Evolutionary conservation across 2,797 vertebrate species (phyloP), one percentile per base, ranked within the genome.

Genomic region (Ptychadena robeensis): DNA sequence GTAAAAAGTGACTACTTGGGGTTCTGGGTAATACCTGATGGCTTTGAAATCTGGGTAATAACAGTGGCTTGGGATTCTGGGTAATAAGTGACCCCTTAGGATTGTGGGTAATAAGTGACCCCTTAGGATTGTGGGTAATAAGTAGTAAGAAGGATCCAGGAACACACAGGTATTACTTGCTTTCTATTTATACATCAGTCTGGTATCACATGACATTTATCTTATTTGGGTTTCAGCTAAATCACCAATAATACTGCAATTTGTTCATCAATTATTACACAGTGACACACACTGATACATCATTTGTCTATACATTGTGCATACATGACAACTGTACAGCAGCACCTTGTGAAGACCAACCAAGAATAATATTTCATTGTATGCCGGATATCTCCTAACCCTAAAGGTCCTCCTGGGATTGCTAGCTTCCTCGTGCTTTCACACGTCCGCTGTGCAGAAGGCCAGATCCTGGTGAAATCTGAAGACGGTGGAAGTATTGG

Each of bases 21-120:
- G n/a, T 44, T 44, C 27, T 77, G 44, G 44, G n/a, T n/a, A n/a
- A n/a, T n/a, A n/a, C n/a, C n/a, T n/a, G n/a, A n/a, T n/a, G n/a
- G n/a, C n/a, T n/a, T n/a, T n/a, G n/a, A n/a, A n/a, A n/a, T n/a
- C n/a, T n/a, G n/a, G n/a, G n/a, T n/a, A n/a, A n/a, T n/a, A n/a
- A n/a, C n/a, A n/a, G n/a, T n/a, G n/a, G n/a, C n/a, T n/a, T n/a
- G n/a, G n/a, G n/a, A n/a, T 40, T 40, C 38, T 5, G 73, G 73
- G 73, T 40, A 38, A 28, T 64, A 34, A 63, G 25, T 34, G 73
- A 74, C n/a, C n/a, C n/a, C n/a, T n/a, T n/a, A n/a, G n/a, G n/a
- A n/a, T 40, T 40, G 6, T 5, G 73, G 73, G 73, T 40, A 27
- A 34, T 57, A 44, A 53, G 30, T 44, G 64, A 77, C n/a, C n/a